Conservation (phyloP, 64 coral and sea anemone species). For the Pocillopora verrucosa region DNA sequence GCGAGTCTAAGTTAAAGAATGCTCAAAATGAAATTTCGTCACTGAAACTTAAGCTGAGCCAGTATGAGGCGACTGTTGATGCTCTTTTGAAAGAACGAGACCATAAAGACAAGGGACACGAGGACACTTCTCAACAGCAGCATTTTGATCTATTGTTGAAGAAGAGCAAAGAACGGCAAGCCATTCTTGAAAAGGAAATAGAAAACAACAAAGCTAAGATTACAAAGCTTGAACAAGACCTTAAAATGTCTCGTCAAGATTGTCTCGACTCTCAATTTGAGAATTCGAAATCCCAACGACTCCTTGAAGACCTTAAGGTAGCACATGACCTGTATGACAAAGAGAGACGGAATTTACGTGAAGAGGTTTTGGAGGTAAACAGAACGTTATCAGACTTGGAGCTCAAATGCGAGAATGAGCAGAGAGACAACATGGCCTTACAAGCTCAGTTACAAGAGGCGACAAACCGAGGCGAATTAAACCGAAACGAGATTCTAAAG, state of each 20-base stretch:
- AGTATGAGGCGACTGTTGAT: constrained; percentile 12
- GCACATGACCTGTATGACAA: background rate
- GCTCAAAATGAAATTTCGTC: constrained; percentile 25
- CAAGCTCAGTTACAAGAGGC: constrained; percentile 66
- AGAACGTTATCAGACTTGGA: constrained; percentile 73
- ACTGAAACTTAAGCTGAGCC: constrained; percentile 19
- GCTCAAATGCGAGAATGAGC: constrained; percentile 64
- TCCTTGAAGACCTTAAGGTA: constrained; percentile 16
- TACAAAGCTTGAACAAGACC: constrained; percentile 23
- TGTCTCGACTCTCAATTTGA: constrained; percentile 27
- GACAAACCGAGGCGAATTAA: constrained; percentile 12
- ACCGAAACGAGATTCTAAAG: constrained; percentile 61
- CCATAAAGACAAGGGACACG: background rate
- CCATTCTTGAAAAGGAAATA: constrained; percentile 27
- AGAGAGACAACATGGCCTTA: constrained; percentile 24
- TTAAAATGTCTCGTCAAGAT: constrained; percentile 40
- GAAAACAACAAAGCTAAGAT: background rate
- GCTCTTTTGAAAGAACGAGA: constrained; percentile 27
- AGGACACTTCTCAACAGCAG: background rate
- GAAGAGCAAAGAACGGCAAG: constrained; percentile 20
- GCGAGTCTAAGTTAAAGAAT: constrained; percentile 14
- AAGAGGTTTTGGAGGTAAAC: constrained; percentile 44
- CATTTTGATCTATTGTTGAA: background rate
- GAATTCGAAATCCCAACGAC: constrained; percentile 15
- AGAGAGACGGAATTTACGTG: background rate